phyloP scores from a whole-genome alignment of 2,888 invertebrate species.

The Dexiosoma caninum region DNA sequence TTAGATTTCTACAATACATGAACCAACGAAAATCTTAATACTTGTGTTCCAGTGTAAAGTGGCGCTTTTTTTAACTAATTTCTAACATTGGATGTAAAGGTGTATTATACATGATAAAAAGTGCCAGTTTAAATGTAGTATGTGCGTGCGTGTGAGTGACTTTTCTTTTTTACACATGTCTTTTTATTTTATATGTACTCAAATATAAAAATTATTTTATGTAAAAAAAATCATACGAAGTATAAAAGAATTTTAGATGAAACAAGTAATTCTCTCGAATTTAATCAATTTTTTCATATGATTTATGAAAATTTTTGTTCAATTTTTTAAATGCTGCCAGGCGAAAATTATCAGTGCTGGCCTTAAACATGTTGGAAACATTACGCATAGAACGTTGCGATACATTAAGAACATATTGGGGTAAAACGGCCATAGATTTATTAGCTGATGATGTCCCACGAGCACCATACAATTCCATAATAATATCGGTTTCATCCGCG shows the following conservation, averaged over 20 bases:
- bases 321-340: constrained; percentile 68
- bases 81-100: not conserved
- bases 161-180: not conserved
- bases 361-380: constrained; percentile 72
- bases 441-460: not conserved
- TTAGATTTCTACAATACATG: too few relatives aligned
- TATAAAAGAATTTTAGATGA: not conserved
- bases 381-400: constrained; percentile 71
- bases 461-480: constrained; percentile 62
- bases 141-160: too few relatives aligned
- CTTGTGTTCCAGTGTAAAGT: too few relatives aligned
- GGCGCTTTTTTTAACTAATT: too few relatives aligned
- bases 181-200: not conserved
- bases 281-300: constrained; percentile 42
- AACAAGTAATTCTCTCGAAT: not conserved
- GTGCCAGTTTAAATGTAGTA: constrained; percentile 13
- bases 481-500: constrained; percentile 69
- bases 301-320: constrained; percentile 59
- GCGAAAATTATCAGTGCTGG: constrained; percentile 71
- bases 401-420: constrained; percentile 72
- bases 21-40: too few relatives aligned
- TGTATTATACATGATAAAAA: constrained; percentile 43
- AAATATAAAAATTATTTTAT: not conserved
- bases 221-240: not conserved
- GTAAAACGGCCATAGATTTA: constrained; percentile 57